Evolutionary conservation across 2,888 invertebrate genomes (phyloP), one percentile per base, ranked within the genome.

Genomic region (Cephus runcator): DNA sequence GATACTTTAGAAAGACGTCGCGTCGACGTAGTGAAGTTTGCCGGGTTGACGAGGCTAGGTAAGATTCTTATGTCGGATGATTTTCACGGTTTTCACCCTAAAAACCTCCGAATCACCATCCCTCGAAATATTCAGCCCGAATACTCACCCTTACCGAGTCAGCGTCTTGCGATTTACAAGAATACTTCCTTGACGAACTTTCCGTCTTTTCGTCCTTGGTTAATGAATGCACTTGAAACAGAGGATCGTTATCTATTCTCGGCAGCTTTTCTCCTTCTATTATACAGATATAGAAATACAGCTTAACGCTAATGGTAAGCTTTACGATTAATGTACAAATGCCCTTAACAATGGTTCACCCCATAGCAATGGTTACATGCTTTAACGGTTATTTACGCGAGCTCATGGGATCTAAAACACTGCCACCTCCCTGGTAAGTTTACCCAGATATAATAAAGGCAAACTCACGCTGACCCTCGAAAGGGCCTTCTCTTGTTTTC

Each of bases 31-130:
- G 31, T 30, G 34, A 56, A 34, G 30, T 71, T 68, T 68, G 40
- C 33, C 68, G 79, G 77, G 82, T 84, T 81, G 80, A 84, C 81
- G 75, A 76, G 85, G 74, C 78, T 80, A 77, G 80, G 79, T 80
- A 76, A 56, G 77, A 80, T 82, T 75, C 81, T 34, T 56, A 56
- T 33, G 75, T 35, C 77, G 77, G 71, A 77, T 68, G 75, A 74
- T 69, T 75, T 77, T 77, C 40, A 74, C 77, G 69, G 71, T 69
- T 74, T 33, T 36, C 56, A 23, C 23, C 56, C 23, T 56, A 9
- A 9, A 23, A 56, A 56, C 1, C 56, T 9, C 23, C 23, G 15
- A 56, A 9, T 23, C 23, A 9, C 9, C 56, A 3, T 56, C 23
- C 9, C 56, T 9, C 56, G 56, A 56, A 56, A 56, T 56, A 56